phyloP scores from a whole-genome alignment of 2,888 invertebrate genomes.

The Acrobasis repandana region DNA sequence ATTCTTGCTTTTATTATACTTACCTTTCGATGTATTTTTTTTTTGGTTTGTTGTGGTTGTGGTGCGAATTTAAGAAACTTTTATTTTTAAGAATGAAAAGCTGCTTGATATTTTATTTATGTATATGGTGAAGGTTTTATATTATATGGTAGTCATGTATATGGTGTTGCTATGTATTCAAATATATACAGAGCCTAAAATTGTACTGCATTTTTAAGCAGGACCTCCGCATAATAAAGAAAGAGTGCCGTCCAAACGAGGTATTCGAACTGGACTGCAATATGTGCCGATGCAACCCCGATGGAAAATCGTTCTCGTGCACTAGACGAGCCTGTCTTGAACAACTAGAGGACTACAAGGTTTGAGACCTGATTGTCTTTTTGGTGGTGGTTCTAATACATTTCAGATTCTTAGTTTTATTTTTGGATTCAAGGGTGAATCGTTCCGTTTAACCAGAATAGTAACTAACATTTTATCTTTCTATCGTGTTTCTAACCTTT shows the following conservation, averaged over 20 bases:
- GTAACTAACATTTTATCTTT: too few species aligned
- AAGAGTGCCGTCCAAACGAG: conserved; percentile 75
- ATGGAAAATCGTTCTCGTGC: conserved; percentile 79
- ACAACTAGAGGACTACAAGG: conserved; percentile 48
- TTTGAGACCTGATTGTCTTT: conserved; percentile 33
- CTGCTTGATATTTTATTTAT: too few species aligned
- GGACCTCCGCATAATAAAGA: conserved; percentile 53
- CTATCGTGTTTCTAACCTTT: too few species aligned
- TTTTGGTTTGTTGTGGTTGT: too few species aligned
- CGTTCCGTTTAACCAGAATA: too few species aligned
- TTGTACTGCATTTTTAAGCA: conserved; percentile 34
- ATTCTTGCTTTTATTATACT: too few species aligned
- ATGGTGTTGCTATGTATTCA: too few species aligned
- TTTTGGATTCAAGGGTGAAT: not conserved
- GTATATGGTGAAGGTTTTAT: too few species aligned
- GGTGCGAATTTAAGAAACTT: too few species aligned
- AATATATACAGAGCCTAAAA: not conserved
- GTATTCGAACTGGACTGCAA: conserved; percentile 82
- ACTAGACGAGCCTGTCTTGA: conserved; percentile 72
- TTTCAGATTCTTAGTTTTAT: not conserved
- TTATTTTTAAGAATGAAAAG: too few species aligned
- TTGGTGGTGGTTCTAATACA: conserved; percentile 18
- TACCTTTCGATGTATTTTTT: too few species aligned
- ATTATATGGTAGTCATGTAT: too few species aligned
- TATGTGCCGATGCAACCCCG: conserved; percentile 81